These are phyloP conservation scores for Aplocera efformata DNA, from an alignment of 2,888 invertebrate genomes.

Conservation along the genomic window DNA sequence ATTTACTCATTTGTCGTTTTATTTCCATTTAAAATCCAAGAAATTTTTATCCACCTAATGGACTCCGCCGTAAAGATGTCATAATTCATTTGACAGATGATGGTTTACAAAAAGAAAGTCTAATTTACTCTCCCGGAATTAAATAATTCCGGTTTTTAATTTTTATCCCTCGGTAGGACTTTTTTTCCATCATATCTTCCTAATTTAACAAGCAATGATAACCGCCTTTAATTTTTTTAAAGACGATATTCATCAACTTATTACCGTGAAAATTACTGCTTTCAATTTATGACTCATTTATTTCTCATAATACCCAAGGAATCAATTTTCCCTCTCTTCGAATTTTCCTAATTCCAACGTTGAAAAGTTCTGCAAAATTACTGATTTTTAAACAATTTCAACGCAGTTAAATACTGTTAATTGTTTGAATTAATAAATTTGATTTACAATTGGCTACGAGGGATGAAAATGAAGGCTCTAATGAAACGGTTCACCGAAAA, in stretches of 20 bases:
- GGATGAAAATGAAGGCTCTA: constrained; percentile 46
- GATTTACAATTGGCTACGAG: constrained; percentile 46
- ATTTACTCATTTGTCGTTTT: constrained; percentile 23
- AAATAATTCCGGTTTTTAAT: constrained; percentile 50
- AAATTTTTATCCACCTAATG: constrained; percentile 52
- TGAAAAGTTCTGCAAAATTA: constrained; percentile 25
- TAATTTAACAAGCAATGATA: constrained; percentile 31
- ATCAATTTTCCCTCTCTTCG: constrained; percentile 2
- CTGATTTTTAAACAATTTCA: constrained; percentile 37
- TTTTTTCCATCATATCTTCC: constrained; percentile 26
- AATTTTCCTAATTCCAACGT: constrained; percentile 8
- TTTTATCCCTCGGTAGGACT: constrained; percentile 41
- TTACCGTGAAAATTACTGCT: not conserved
- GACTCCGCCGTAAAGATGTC: constrained; percentile 51
- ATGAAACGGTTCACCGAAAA: constrained; percentile 45
- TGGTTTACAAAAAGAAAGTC: constrained; percentile 45
- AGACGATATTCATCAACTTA: not conserved
- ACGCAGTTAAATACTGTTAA: constrained; percentile 47
- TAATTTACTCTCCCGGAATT: constrained; percentile 47
- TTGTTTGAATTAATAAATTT: constrained; percentile 62
- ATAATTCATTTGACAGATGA: constrained; percentile 61
- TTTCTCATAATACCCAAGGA: constrained; percentile 1
- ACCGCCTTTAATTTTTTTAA: constrained; percentile 16
- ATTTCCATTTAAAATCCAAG: constrained; percentile 38
- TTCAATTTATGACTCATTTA: not conserved